These are phyloP conservation scores for Idaea biselata DNA, from an alignment of 2,888 invertebrate genomes.

Conservation along the genomic window DNA sequence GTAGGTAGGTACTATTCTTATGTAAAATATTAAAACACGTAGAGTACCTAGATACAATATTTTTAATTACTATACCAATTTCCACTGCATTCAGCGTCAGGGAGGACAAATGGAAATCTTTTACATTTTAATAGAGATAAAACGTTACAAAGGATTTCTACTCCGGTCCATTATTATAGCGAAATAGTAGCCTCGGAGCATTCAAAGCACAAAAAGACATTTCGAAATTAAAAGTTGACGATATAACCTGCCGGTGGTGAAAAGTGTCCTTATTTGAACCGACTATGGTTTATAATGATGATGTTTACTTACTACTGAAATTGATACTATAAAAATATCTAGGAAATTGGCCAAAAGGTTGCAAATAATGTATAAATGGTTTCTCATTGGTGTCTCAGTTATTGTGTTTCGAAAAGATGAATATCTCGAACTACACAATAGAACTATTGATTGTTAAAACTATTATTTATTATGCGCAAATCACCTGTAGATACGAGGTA, in stretches of 20 bases:
- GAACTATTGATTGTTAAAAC: too few relatives aligned
- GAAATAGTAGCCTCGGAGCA: constrained; percentile 39
- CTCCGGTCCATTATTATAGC: constrained; percentile 54
- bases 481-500: too few relatives aligned
- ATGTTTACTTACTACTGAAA: too few relatives aligned
- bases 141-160: constrained; percentile 47
- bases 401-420: too few relatives aligned
- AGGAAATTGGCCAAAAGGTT: too few relatives aligned
- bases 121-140: constrained; percentile 30
- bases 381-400: too few relatives aligned
- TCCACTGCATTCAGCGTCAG: constrained; percentile 6
- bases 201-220: constrained; percentile 46
- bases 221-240: constrained; percentile 46
- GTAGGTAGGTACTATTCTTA: too few relatives aligned
- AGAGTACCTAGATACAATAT: not conserved
- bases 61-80: not conserved
- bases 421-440: too few relatives aligned
- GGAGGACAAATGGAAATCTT: constrained; percentile 10
- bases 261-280: not conserved
- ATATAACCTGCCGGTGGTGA: not conserved
- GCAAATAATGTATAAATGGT: too few relatives aligned
- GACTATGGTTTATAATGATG: not conserved
- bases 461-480: too few relatives aligned
- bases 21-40: not conserved
- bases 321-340: too few relatives aligned